Evolutionary conservation across 1,140 invertebrate genomes (phyloP).

Genomic region (Onthophagus taurus): DNA sequence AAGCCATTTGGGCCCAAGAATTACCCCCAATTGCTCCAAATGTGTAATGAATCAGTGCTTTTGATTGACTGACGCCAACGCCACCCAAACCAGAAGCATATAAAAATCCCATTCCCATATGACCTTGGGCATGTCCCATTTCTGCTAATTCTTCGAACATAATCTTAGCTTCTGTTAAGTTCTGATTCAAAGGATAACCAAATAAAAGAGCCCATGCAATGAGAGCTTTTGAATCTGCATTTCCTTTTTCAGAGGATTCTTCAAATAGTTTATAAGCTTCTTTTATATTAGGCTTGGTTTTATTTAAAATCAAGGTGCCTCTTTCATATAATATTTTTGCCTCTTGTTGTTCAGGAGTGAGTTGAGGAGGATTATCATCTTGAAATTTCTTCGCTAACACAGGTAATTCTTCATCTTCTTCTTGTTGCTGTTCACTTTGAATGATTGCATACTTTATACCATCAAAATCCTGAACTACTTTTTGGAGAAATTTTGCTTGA

Average conservation of each 20-base stretch:
- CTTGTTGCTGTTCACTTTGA: constrained; percentile 17
- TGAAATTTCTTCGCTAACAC: constrained; percentile 34
- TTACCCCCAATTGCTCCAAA: constrained; percentile 83
- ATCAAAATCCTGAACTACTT: constrained; percentile 31
- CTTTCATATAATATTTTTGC: constrained; percentile 57
- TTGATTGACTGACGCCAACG: constrained; percentile 77
- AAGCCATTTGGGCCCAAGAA: constrained; percentile 87
- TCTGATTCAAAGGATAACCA: constrained; percentile 62
- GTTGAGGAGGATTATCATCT: constrained; percentile 39
- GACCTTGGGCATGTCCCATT: constrained; percentile 75
- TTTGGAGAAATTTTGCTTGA: constrained; percentile 31
- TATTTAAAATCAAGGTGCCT: constrained; percentile 55
- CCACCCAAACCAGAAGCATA: constrained; percentile 76
- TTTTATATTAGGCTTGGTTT: constrained; percentile 53
- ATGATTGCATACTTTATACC: constrained; percentile 21
- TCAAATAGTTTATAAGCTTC: constrained; percentile 58
- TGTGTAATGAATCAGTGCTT: constrained; percentile 86
- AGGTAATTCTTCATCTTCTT: constrained; percentile 41
- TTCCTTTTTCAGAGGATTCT: constrained; percentile 67
- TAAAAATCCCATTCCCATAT: constrained; percentile 71
- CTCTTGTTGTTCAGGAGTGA: constrained; percentile 51
- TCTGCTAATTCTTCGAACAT: constrained; percentile 71
- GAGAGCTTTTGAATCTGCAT: constrained; percentile 68
- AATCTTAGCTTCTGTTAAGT: constrained; percentile 63
- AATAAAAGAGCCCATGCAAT: constrained; percentile 81